Evolutionary conservation across 2,113 vertebrate genomes (phyloP), one percentile per base, ranked within the genome.

Genomic region (Coturnix japonica): DNA sequence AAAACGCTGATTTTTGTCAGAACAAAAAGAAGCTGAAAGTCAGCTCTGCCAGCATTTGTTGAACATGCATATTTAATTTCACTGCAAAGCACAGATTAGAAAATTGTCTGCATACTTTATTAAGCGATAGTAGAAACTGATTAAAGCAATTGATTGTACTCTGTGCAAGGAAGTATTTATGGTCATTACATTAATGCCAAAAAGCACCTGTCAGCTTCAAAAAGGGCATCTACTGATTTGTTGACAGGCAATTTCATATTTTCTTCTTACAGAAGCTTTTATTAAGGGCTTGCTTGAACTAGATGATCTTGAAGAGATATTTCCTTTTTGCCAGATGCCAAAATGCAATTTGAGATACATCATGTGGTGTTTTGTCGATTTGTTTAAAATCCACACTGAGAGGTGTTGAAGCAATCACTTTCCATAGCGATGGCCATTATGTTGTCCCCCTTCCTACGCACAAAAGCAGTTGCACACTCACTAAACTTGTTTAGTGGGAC

Each of bases 201-300:
- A 94, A 92, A 77, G 19, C 76, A 60, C 76, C 77, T 91, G 72
- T 91, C 87, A 90, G 64, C 56, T 91, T 96, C 43, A 92, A 56
- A 91, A 95, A 96, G 83, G 84, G 70, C 84, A 94, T 64, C 33
- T 84, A 53, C 70, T 95, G 74, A 85, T 97, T 93, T 94, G 77
- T 90, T 95, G 72, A 75, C 83, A 92, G 90, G 81, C 37, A 88
- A 91, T 64, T 96, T 96, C 85, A 93, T 74, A 44, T 94, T 94
- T 90, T 69, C 51, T 96, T 95, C 94, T 94, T 95, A 71, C 71
- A 73, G 72, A 92, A 95, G 83, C 84, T 96, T 65, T 14, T 91
- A 85, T 90, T 92, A 93, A 85, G 88, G n/a, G 17, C 69, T 94
- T 95, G 35, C 75, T 60, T 79, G 85, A 72, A 76, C 10, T 11